Percentiles rank a stretch among this genome's conserved stretches.
phyloP scores from a whole-genome alignment of 1,140 invertebrate species.

The Pogonomyrmex californicus region DNA sequence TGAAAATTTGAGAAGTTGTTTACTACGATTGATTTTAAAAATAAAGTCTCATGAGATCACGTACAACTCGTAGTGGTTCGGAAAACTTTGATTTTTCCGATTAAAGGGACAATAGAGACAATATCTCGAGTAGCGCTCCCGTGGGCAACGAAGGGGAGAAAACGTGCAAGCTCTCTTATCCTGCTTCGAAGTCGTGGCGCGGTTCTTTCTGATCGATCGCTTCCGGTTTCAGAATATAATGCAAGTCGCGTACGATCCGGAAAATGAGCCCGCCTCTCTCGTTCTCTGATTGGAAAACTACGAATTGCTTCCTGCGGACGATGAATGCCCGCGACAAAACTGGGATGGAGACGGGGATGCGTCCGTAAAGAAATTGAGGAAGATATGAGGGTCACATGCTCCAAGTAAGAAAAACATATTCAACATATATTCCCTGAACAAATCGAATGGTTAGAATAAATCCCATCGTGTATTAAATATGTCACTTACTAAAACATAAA shows the following conservation, averaged over 20 bases:
- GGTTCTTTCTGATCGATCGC: conserved; percentile 67
- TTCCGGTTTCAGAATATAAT: conserved; percentile 73
- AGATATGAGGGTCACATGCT: not conserved
- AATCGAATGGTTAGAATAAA: conserved; percentile 4
- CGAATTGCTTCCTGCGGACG: conserved; percentile 75
- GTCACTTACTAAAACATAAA: not conserved
- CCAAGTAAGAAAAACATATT: conserved; percentile 27
- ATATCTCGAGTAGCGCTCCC: conserved; percentile 71
- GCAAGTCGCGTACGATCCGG: conserved; percentile 67
- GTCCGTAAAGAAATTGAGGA: conserved; percentile 41
- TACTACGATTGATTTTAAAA: conserved; percentile 11
- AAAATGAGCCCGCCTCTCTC: conserved; percentile 71
- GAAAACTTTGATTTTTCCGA: conserved; percentile 76
- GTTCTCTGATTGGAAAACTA: conserved; percentile 77
- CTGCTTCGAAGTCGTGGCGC: conserved; percentile 22
- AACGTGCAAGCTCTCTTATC: conserved; percentile 42
- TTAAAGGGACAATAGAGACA: conserved; percentile 77
- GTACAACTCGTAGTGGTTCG: conserved; percentile 45
- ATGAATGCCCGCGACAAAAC: conserved; percentile 69
- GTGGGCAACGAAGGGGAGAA: conserved; percentile 64
- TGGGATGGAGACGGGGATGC: conserved; percentile 8
- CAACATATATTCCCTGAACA: conserved; percentile 25
- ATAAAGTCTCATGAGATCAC: conserved; percentile 41
- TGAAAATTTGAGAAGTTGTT: not conserved
- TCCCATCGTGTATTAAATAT: not conserved